Conservation (phyloP, 2,113 vertebrate genomes). For the Elachura formosa region DNA sequence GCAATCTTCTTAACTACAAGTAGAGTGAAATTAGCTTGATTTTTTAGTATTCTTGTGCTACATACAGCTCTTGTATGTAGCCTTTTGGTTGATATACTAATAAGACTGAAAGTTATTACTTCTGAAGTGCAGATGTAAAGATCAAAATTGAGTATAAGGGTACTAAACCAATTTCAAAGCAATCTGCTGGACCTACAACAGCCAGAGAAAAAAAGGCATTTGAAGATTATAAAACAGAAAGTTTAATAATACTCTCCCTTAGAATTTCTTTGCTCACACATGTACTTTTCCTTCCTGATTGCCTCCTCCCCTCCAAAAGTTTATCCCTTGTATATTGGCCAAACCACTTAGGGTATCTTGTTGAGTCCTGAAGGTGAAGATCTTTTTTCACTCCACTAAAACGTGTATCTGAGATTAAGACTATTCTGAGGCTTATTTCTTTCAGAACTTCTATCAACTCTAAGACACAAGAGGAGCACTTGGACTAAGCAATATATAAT, state of each 20-base stretch:
- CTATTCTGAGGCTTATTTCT: not conserved
- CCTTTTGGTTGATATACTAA: not conserved
- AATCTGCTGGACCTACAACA: not conserved
- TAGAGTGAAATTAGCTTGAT: not conserved
- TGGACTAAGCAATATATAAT: not conserved
- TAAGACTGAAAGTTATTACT: not conserved
- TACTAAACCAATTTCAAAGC: not conserved
- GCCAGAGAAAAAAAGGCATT: not conserved
- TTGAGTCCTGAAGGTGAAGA: not conserved
- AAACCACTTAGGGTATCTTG: not conserved
- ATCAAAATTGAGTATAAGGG: not conserved
- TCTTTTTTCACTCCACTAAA: not conserved
- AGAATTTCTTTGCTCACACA: not conserved
- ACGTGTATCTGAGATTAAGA: not conserved
- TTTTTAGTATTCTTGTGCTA: not conserved
- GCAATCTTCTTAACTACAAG: not conserved
- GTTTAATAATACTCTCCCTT: not conserved
- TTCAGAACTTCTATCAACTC: not conserved
- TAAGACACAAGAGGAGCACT: not conserved
- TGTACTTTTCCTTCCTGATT: not conserved
- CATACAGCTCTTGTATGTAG: not conserved
- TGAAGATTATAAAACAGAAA: not conserved
- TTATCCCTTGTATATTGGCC: not conserved
- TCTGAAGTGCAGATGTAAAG: not conserved
- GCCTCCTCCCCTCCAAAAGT: accelerated